A percentile compares a stretch with the other conserved stretches of the same genome.
These are phyloP conservation scores for Astur gentilis DNA, from an alignment of 2,113 vertebrate genomes.

Conservation along the genomic window DNA sequence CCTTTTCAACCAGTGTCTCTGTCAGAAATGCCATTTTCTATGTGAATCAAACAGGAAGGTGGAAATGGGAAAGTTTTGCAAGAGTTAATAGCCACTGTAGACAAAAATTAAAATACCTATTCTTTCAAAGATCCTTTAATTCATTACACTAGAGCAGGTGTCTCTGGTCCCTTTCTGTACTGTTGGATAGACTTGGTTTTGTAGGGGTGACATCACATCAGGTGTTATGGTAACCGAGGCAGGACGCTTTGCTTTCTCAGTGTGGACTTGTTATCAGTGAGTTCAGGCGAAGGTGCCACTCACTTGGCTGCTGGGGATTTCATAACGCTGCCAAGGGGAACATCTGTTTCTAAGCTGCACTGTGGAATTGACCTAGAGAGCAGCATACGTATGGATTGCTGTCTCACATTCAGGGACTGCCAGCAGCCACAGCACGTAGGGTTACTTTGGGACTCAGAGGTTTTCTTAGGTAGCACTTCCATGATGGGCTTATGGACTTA, in stretches of 20 bases:
- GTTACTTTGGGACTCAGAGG: not conserved
- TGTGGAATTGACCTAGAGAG: not conserved
- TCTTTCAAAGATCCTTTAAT: not conserved
- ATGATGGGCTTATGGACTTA: not conserved
- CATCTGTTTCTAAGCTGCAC: not conserved
- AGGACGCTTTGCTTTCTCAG: not conserved
- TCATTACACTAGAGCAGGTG: not conserved
- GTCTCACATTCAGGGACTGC: not conserved
- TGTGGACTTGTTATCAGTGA: not conserved
- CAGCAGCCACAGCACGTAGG: accelerated
- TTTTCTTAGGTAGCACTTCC: not conserved
- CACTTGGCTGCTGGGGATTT: not conserved
- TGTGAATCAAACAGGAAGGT: not conserved
- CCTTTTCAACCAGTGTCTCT: not conserved
- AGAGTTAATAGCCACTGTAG: not conserved
- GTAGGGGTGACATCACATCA: not conserved
- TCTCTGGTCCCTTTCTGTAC: not conserved
- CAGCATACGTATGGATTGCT: not conserved
- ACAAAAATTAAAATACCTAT: not conserved
- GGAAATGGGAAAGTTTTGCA: not conserved
- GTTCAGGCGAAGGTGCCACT: not conserved
- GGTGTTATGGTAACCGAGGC: not conserved
- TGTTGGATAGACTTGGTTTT: not conserved
- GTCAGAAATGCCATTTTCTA: not conserved
- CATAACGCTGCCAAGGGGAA: not conserved